Conservation (phyloP, 2,797 vertebrate species). For the Semaprochilodus insignis region DNA sequence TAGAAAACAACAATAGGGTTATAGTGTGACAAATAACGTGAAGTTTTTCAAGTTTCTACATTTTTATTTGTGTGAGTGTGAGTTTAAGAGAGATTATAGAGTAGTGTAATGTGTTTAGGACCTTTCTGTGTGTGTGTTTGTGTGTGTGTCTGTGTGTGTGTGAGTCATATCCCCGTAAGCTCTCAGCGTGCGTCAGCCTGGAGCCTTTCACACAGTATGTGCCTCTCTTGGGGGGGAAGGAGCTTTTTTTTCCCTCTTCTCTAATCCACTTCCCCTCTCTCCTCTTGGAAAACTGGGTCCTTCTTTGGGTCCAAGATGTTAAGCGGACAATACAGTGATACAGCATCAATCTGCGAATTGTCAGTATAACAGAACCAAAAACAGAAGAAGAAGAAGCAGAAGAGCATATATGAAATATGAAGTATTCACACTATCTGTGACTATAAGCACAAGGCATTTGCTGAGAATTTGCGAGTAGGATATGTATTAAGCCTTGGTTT, state of each 20-base stretch:
- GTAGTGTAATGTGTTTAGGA: slow-evolving; percentile 24
- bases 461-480: slow-evolving; percentile 79
- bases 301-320: slow-evolving; percentile 45
- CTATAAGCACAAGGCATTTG: slow-evolving; percentile 78
- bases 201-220: slow-evolving; percentile 76
- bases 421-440: slow-evolving; percentile 58
- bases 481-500: slow-evolving; percentile 73
- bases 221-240: slow-evolving; percentile 71
- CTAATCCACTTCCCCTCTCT: slow-evolving; percentile 51
- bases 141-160: slow-evolving; percentile 44
- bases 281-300: slow-evolving; percentile 12
- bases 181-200: slow-evolving; percentile 68
- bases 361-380: slow-evolving; percentile 61
- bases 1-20: slow-evolving; percentile 44
- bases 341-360: slow-evolving; percentile 47
- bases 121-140: slow-evolving; percentile 40
- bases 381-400: slow-evolving; percentile 22
- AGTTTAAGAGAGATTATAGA: slow-evolving; percentile 16
- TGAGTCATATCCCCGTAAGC: slow-evolving; percentile 72
- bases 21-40: slow-evolving; percentile 6
- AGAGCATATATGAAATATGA: slow-evolving; percentile 45
- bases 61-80: slow-evolving; percentile 30
- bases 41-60: slow-evolving; percentile 1
- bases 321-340: slow-evolving; percentile 53
- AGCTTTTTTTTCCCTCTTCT: slow-evolving; percentile 51